Percentiles rank a stretch among this genome's conserved stretches.
Conservation (phyloP, 2,888 invertebrate genomes). For the Cephalotes varians region DNA sequence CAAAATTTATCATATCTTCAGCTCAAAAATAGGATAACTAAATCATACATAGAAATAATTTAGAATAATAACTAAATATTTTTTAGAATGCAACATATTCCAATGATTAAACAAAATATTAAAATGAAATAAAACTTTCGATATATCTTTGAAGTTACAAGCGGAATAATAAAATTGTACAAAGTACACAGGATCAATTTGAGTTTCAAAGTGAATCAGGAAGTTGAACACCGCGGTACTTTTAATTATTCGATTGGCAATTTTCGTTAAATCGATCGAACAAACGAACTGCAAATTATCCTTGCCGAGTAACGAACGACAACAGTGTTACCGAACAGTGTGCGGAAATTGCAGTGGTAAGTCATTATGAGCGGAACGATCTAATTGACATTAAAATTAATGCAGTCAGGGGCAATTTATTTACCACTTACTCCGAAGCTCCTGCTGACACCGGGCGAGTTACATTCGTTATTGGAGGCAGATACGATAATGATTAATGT, state of each 20-base stretch:
- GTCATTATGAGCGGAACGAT: slow-evolving; percentile 71
- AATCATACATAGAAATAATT: neutral
- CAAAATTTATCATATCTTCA: neutral
- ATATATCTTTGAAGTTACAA: neutral
- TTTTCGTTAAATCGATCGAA: slow-evolving; percentile 30
- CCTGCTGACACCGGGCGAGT: slow-evolving; percentile 69
- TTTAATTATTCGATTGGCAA: slow-evolving; percentile 29
- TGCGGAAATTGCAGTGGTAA: slow-evolving; percentile 60
- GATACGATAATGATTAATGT: slow-evolving; percentile 80
- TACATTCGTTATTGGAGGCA: slow-evolving; percentile 74
- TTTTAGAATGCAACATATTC: neutral
- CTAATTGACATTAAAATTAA: slow-evolving; percentile 78
- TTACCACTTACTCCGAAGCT: slow-evolving; percentile 74
- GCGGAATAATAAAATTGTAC: neutral
- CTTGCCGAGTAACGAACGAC: slow-evolving; percentile 5
- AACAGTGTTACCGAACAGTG: slow-evolving; percentile 42
- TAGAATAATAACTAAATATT: neutral
- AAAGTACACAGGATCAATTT: neutral
- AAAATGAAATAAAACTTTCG: neutral
- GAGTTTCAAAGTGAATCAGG: neutral
- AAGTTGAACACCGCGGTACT: neutral
- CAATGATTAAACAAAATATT: neutral
- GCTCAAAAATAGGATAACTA: neutral
- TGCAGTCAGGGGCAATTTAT: slow-evolving; percentile 78
- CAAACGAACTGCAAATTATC: slow-evolving; percentile 22